A percentile compares a stretch with the other conserved stretches of the same genome.
phyloP scores from a whole-genome alignment of 2,888 invertebrate species.

The Carterocephalus palaemon region DNA sequence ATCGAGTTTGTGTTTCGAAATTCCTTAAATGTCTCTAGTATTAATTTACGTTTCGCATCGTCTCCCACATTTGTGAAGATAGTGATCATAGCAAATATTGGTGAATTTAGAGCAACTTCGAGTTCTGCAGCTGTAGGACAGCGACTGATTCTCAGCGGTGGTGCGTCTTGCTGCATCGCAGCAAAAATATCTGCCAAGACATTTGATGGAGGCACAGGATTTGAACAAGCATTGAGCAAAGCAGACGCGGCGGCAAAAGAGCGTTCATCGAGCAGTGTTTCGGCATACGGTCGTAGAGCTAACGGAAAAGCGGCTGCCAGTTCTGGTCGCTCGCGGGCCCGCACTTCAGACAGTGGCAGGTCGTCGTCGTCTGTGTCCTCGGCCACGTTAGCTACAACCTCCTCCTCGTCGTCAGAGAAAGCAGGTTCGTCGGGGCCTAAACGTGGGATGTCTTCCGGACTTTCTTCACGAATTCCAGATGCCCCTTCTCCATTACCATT shows the following conservation, averaged over 20 bases:
- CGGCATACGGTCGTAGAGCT: conserved; percentile 64
- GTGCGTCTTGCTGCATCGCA: conserved; percentile 71
- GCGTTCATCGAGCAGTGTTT: conserved; percentile 69
- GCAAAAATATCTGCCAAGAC: conserved; percentile 69
- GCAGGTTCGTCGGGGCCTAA: conserved; percentile 83
- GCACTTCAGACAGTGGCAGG: conserved; percentile 87
- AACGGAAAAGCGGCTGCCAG: conserved; percentile 68
- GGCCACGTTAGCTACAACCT: conserved; percentile 66
- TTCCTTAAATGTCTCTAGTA: conserved; percentile 89
- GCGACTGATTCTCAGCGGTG: conserved; percentile 70
- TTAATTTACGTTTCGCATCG: conserved; percentile 88
- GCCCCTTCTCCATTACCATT: conserved; percentile 73
- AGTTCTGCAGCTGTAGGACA: conserved; percentile 75
- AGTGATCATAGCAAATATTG: conserved; percentile 92
- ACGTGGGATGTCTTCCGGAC: conserved; percentile 59
- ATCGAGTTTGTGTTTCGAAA: conserved; percentile 83
- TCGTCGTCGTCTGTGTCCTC: conserved; percentile 87
- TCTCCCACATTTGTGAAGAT: conserved; percentile 84
- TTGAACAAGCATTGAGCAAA: conserved; percentile 56
- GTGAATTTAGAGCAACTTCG: conserved; percentile 85
- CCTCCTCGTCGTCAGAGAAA: conserved; percentile 93
- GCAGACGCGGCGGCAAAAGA: conserved; percentile 59
- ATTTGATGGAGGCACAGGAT: conserved; percentile 61
- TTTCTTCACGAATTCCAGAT: conserved; percentile 71
- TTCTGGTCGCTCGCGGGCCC: conserved; percentile 82